These are phyloP conservation scores for Caenorhabditis sinica DNA, from an alignment of 2,888 invertebrate species.

Conservation along the genomic window DNA sequence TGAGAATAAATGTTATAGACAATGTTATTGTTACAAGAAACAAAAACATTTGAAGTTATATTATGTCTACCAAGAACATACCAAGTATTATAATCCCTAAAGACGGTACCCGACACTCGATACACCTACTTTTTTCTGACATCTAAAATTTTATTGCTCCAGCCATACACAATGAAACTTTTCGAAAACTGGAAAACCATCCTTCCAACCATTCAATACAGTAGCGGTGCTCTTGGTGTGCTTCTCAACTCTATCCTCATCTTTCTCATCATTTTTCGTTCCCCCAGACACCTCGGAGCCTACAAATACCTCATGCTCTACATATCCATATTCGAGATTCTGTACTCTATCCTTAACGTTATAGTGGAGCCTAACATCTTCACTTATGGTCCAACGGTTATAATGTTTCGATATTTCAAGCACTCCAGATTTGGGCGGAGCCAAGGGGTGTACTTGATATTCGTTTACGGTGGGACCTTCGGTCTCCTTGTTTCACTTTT, in stretches of 20 bases:
- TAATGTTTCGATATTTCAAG: constrained; percentile 24
- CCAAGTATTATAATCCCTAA: too few species aligned
- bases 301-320: not conserved
- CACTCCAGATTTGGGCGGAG: not conserved
- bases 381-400: not conserved
- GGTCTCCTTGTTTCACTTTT: constrained; percentile 14
- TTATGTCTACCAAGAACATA: too few species aligned
- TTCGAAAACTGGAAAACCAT: not conserved
- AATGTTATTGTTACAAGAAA: too few species aligned
- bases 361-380: not conserved
- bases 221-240: not conserved
- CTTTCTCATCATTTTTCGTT: not conserved
- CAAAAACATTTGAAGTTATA: too few species aligned
- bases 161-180: not conserved
- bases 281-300: not conserved
- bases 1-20: too few species aligned
- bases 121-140: too few species aligned
- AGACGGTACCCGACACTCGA: too few species aligned
- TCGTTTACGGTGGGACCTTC: constrained; percentile 27
- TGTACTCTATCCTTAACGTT: not conserved
- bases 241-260: not conserved
- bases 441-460: not conserved
- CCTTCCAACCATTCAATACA: not conserved
- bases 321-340: not conserved
- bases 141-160: too few species aligned